These are phyloP conservation scores for Meloe dianella DNA, from an alignment of 2,888 invertebrate species.

Conservation along the genomic window DNA sequence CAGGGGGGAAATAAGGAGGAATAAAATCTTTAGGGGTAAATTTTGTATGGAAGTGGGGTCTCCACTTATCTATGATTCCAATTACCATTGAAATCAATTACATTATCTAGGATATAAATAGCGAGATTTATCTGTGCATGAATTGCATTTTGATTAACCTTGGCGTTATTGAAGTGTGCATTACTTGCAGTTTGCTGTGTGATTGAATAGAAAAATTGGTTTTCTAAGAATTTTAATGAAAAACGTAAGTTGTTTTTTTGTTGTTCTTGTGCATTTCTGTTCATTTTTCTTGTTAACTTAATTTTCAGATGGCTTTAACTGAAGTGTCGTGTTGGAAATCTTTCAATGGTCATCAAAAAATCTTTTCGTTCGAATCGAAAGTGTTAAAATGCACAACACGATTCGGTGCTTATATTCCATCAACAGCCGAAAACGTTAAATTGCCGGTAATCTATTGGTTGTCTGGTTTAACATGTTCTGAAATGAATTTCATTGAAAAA, in stretches of 20 bases:
- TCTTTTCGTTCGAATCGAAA: conserved; percentile 80
- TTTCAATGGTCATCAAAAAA: conserved; percentile 86
- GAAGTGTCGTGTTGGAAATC: conserved; percentile 73
- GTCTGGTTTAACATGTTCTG: conserved; percentile 91
- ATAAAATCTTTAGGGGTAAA: no score
- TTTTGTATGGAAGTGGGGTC: no score
- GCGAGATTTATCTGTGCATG: no score
- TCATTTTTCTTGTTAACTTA: background rate
- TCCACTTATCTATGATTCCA: no score
- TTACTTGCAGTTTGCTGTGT: no score
- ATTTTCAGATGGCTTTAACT: conserved; percentile 56
- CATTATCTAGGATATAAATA: no score
- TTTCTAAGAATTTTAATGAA: background rate
- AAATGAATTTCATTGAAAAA: conserved; percentile 95
- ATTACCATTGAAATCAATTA: no score
- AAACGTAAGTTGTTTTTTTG: no score
- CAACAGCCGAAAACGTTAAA: conserved; percentile 69
- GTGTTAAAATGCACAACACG: conserved; percentile 89
- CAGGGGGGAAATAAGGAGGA: no score
- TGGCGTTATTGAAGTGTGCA: no score
- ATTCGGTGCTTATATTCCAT: conserved; percentile 90
- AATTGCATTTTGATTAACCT: no score
- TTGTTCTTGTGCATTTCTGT: background rate
- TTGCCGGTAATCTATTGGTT: conserved; percentile 89
- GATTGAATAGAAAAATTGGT: no score